phyloP scores from a whole-genome alignment of 2,797 vertebrate genomes.

The Lutjanus argentimaculatus region DNA sequence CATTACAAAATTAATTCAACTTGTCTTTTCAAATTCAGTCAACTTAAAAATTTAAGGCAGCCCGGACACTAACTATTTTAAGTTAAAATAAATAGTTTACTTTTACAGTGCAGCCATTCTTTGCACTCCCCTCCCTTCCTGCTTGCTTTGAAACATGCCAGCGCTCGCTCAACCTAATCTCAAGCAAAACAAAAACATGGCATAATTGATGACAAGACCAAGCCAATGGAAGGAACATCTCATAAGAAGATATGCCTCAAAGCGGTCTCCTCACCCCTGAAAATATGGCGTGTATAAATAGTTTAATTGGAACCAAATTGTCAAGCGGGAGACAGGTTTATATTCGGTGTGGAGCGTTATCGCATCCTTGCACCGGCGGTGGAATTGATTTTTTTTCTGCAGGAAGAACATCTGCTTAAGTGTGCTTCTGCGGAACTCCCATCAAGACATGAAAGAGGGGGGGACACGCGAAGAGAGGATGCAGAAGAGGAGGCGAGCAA shows the following conservation, averaged over 20 bases:
- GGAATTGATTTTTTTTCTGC: conserved; percentile 72
- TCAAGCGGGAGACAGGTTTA: conserved; percentile 79
- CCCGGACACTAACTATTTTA: no score
- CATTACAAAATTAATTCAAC: no score
- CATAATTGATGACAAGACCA: conserved; percentile 56
- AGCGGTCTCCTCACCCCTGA: conserved; percentile 65
- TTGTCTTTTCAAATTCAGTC: no score
- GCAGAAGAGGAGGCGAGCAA: conserved; percentile 54
- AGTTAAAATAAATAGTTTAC: no score
- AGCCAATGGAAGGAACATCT: conserved; percentile 58
- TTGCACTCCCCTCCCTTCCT: neutral
- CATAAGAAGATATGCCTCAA: conserved; percentile 65
- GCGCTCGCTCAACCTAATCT: conserved; percentile 52
- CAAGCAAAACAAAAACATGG: conserved; percentile 65
- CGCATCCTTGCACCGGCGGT: conserved; percentile 72
- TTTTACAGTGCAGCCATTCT: neutral
- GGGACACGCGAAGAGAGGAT: conserved; percentile 27
- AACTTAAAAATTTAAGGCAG: no score
- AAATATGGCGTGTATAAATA: conserved; percentile 78
- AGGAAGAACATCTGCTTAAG: conserved; percentile 80
- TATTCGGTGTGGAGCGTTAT: conserved; percentile 71
- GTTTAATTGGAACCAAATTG: conserved; percentile 82
- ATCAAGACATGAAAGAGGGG: conserved; percentile 63
- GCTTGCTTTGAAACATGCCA: conserved; percentile 31
- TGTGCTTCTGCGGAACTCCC: conserved; percentile 70